A percentile compares a stretch with the other conserved stretches of the same genome.
Conservation (phyloP, 2,888 invertebrate species). For the Tinea trinotella region DNA sequence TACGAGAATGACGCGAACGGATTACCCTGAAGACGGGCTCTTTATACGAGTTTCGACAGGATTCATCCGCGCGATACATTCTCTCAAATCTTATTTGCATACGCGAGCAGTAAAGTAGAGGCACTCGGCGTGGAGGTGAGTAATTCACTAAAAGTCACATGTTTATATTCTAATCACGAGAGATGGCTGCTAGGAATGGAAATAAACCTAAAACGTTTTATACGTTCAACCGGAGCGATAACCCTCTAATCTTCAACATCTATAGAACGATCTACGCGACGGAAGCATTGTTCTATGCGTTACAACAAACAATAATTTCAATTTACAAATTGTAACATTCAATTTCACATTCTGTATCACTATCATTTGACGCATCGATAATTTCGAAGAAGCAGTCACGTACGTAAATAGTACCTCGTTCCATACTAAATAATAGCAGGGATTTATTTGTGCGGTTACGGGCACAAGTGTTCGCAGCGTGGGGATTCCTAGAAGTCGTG, state of each 20-base stretch:
- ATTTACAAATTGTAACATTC: conserved; percentile 32
- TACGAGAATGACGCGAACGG: conserved; percentile 39
- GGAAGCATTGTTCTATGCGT: conserved; percentile 23
- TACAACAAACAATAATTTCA: conserved; percentile 13
- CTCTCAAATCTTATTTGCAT: conserved; percentile 49
- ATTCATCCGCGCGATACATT: conserved; percentile 30
- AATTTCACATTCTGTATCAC: background rate
- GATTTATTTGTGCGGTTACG: conserved; percentile 45
- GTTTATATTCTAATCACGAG: conserved; percentile 38
- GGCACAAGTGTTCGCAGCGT: conserved; percentile 28
- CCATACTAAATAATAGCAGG: conserved; percentile 56
- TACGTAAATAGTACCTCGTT: conserved; percentile 47
- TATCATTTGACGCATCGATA: conserved; percentile 37
- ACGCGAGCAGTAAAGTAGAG: conserved; percentile 42
- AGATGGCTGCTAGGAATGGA: conserved; percentile 31
- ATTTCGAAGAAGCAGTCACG: conserved; percentile 47
- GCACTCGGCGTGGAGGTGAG: conserved; percentile 40
- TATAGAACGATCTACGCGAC: conserved; percentile 22
- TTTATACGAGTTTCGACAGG: conserved; percentile 56
- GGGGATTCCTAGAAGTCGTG: conserved; percentile 56
- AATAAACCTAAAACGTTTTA: conserved; percentile 35
- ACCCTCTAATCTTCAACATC: conserved; percentile 26
- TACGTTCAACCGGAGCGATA: conserved; percentile 29
- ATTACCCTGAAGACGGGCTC: conserved; percentile 31
- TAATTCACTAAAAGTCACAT: conserved; percentile 41